Evolutionary conservation across 2,797 vertebrate genomes (phyloP).

Genomic region (Melanitta fusca): DNA sequence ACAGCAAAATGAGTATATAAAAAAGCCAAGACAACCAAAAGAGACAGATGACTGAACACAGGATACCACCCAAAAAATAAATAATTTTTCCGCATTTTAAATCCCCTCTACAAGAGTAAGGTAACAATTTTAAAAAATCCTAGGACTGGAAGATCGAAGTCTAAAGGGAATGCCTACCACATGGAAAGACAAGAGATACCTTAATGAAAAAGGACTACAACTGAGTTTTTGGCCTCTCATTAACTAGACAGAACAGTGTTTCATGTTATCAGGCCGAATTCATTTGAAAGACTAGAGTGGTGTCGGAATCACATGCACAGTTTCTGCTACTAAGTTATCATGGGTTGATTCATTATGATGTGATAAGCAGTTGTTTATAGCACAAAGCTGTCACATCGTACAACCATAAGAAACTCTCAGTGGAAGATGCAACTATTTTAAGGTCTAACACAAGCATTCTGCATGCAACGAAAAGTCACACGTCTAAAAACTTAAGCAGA

Average conservation of each 20-base stretch:
- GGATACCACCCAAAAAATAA: neutral
- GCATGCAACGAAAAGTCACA: neutral
- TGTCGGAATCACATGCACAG: neutral
- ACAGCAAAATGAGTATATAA: conserved; percentile 29
- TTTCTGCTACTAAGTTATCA: neutral
- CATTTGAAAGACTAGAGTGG: neutral
- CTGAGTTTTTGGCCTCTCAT: neutral
- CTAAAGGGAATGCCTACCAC: neutral
- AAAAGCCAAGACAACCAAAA: neutral
- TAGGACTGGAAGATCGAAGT: neutral
- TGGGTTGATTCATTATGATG: neutral
- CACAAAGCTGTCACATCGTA: neutral
- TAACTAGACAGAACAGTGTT: neutral
- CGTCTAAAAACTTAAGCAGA: neutral
- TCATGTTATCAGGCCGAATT: neutral
- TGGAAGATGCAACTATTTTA: neutral
- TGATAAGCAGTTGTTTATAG: neutral
- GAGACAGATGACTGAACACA: neutral
- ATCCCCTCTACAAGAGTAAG: neutral
- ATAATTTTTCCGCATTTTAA: neutral
- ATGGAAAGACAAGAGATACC: neutral
- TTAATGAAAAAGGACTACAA: neutral
- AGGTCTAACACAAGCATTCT: neutral
- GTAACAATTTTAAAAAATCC: neutral
- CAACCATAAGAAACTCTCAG: neutral